These are phyloP conservation scores for Carassius carassius DNA, from an alignment of 2,113 vertebrate species.

Conservation along the genomic window DNA sequence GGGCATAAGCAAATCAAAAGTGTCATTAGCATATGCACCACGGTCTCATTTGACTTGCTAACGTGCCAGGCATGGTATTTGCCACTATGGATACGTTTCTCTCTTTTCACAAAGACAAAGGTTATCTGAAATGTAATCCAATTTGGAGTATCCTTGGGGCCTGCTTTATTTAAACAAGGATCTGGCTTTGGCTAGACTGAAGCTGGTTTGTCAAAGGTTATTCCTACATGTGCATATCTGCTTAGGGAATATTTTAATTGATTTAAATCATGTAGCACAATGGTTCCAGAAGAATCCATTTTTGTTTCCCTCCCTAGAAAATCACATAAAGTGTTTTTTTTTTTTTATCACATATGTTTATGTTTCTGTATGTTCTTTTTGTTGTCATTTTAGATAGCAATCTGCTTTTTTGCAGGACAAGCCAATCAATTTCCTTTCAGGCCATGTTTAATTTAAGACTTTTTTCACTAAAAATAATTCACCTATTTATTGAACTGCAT, in stretches of 20 bases:
- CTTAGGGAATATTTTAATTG: constrained; percentile 19
- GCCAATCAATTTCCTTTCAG: constrained; percentile 13
- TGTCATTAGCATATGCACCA: constrained; percentile 61
- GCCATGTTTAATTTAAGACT: constrained; percentile 42
- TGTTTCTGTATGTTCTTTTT: neutral
- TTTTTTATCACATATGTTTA: neutral
- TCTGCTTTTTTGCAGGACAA: constrained; percentile 7
- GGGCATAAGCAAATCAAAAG: constrained; percentile 52
- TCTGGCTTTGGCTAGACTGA: neutral
- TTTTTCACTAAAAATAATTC: constrained; percentile 38
- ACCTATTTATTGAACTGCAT: constrained; percentile 50
- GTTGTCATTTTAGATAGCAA: neutral
- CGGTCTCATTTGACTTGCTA: constrained; percentile 61
- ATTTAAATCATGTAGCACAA: neutral
- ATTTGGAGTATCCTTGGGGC: constrained; percentile 43
- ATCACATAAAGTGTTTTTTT: too few relatives aligned
- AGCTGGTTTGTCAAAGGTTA: neutral
- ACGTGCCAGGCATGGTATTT: constrained; percentile 45
- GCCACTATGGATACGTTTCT: constrained; percentile 53
- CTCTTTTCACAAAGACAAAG: constrained; percentile 50
- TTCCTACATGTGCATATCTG: neutral
- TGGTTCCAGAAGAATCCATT: neutral
- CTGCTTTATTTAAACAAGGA: constrained; percentile 24
- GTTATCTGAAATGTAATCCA: constrained; percentile 53
- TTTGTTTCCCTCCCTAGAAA: neutral